Percentiles rank a stretch among this genome's conserved stretches.
These are phyloP conservation scores for Sinocyclocheilus grahami DNA, from an alignment of 2,113 vertebrate genomes.

Conservation along the genomic window DNA sequence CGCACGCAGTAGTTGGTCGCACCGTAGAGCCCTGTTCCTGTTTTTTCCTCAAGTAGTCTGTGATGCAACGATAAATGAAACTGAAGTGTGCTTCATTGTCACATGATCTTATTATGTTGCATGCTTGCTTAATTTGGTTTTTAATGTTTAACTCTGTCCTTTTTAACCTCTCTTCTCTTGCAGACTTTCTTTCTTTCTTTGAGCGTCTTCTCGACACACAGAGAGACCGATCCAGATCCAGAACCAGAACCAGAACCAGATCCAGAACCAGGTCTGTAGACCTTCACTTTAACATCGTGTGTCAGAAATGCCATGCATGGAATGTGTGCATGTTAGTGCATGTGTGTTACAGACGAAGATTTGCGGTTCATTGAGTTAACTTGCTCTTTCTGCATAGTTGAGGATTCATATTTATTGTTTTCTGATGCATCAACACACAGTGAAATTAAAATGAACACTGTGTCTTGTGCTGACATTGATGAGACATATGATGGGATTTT, in stretches of 20 bases:
- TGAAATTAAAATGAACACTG: too few relatives aligned
- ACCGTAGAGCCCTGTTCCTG: too few relatives aligned
- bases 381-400: too few relatives aligned
- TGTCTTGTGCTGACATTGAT: neutral
- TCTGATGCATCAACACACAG: too few relatives aligned
- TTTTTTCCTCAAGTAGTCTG: too few relatives aligned
- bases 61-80: too few relatives aligned
- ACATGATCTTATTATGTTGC: neutral
- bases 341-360: neutral
- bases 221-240: neutral
- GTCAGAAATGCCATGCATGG: neutral
- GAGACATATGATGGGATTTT: neutral
- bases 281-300: neutral
- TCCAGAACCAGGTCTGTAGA: neutral
- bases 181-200: neutral
- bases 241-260: neutral
- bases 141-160: too few relatives aligned
- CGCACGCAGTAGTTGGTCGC: too few relatives aligned
- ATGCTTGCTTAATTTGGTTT: too few relatives aligned
- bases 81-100: neutral
- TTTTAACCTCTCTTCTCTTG: neutral
- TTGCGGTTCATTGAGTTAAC: too few relatives aligned
- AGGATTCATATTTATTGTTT: too few relatives aligned
- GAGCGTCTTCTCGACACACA: neutral
- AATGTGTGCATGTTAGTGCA: slow-evolving; percentile 11